Conservation (phyloP, 2,797 vertebrate genomes). For the Hoplostethus mediterraneus region DNA sequence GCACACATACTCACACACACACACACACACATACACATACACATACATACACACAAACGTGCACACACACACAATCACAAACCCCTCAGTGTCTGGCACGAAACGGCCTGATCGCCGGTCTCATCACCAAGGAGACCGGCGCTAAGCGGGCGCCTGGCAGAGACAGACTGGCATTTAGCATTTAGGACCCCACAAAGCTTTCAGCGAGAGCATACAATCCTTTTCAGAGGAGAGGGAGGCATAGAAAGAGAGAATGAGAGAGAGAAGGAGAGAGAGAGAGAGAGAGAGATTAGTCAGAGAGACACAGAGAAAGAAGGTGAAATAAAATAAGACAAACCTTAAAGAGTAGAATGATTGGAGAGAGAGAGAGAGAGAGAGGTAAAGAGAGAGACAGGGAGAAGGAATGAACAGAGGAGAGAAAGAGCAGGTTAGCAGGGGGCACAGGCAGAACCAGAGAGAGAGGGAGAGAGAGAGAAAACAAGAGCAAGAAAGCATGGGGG, state of each 20-base stretch:
- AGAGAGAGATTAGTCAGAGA: constrained; percentile 29
- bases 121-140: constrained; percentile 82
- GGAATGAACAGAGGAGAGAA: not conserved
- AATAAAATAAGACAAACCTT: constrained; percentile 45
- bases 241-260: constrained; percentile 1
- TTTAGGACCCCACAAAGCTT: constrained; percentile 78
- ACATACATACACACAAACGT: constrained; percentile 45
- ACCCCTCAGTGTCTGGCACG: constrained; percentile 72
- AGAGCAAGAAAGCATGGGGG: not conserved
- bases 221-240: constrained; percentile 54
- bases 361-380: not conserved
- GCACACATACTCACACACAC: constrained; percentile 14
- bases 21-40: constrained; percentile 39
- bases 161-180: constrained; percentile 79
- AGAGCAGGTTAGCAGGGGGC: constrained; percentile 9
- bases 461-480: not conserved
- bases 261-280: not conserved
- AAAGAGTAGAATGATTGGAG: constrained; percentile 14
- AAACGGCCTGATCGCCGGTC: constrained; percentile 68
- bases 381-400: not conserved
- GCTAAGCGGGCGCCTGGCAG: constrained; percentile 78
- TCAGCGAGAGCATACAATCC: constrained; percentile 60
- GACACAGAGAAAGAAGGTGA: constrained; percentile 25
- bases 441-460: not conserved
- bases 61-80: constrained; percentile 47